Evolutionary conservation across 2,888 invertebrate species (phyloP), one percentile per base, ranked within the genome.

Genomic region (Lasioglossum vierecki): DNA sequence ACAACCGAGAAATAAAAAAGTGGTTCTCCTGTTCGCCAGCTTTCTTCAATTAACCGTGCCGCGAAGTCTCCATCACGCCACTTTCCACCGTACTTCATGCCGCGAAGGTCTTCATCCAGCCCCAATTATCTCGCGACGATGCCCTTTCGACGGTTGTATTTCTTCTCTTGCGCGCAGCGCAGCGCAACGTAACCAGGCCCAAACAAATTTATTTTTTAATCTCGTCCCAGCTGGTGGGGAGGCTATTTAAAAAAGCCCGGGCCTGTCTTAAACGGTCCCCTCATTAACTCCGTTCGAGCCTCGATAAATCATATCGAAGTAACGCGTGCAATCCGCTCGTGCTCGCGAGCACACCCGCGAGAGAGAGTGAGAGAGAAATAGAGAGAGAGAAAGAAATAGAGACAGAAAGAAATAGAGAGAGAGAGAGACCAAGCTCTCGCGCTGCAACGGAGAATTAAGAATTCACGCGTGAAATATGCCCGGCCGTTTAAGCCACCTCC

Each of bases 231-330:
- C 35, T 70, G 71, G 57, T 39, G 41, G 46, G 41, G 46, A 26
- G 84, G 53, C 83, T 74, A 74, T 85, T 80, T 77, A 57, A 71
- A 85, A 84, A 77, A 78, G 78, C 71, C 79, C 57, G 66, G 70
- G 57, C 72, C 35, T n/a, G 78, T 79, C 81, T 86, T 81, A 86
- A 84, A 78, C 76, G 84, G 84, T 81, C 81, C 84, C 75, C 84
- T 81, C 81, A 86, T 86, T 86, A 86, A 84, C 84, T 81, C 68
- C 78, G 81, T 81, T 79, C 72, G 79, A 82, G 79, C 60, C 77
- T 72, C 80, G 80, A 88, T 88, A 88, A 88, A 88, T 88, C 88
- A 88, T 79, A 84, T 84, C 84, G 84, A 82, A 68, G 84, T 84
- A 81, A 84, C 86, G 86, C 86, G 85, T 73, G 85, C 84, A 84